Base-by-base conservation (phyloP, 1,140 invertebrate genomes). In the Ganaspis sp. region DNA sequence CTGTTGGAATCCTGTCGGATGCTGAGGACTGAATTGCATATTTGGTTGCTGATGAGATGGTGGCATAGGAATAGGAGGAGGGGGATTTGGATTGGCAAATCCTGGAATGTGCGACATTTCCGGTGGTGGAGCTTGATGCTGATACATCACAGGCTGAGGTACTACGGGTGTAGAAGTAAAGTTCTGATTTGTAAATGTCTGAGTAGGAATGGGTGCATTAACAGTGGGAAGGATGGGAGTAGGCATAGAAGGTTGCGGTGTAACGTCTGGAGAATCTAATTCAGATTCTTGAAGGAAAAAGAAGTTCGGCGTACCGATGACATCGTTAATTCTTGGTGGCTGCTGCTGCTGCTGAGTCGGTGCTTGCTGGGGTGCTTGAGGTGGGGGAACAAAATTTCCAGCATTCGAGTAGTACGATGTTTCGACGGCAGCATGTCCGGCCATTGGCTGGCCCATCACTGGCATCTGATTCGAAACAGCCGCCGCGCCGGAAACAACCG, bases 121-220 rank as follows among this genome's bases (percentile, higher is more conserved):
- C 2, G 87, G 83, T 9, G 88, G 82, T 75, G 78, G 83, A 4
- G 89, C 84, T 75, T 87, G 88, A 58, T 90, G 89, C 26, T 86
- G 86, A 53, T 91, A 91, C 70, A 91, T 89, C 0, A 91, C 89
- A 73, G 84, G 88, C 73, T 87, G 84, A 12, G 87, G 81, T n/a
- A 90, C 88, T 19, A 90, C 89, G 0, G 89, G 88, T 29, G 90
- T 83, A 72, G 88, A 89, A 23, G 90, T 89, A 81, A 94, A 96
- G 76, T 93, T 94, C 83, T 96, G 95, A 90, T 96, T 96, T 34
- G 95, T 96, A 83, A 95, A 96, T 29, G 95, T 96, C 87, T 96
- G 95, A 6, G 94, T 93, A 9, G 94, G 94, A 83, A 96, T 96
- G 23, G 94, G 92, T 64, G 90, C 91, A 17, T 92, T 93, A 2